phyloP scores from a whole-genome alignment of 2,797 vertebrate species.

The Avahi laniger region DNA sequence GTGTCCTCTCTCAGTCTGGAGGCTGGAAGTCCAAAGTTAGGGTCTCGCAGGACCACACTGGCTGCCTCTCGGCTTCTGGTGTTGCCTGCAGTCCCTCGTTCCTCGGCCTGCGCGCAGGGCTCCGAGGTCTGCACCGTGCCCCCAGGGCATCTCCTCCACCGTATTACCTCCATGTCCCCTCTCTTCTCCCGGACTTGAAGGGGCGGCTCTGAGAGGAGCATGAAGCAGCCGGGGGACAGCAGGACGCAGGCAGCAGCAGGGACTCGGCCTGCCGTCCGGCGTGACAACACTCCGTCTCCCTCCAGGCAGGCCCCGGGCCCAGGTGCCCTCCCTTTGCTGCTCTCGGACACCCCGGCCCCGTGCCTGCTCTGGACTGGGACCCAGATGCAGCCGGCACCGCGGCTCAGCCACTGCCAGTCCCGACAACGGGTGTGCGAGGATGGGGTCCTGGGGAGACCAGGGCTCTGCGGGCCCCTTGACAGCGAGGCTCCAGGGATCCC shows the following conservation, averaged over 20 bases:
- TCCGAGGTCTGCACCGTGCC: rapidly evolving
- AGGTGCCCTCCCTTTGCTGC: not conserved
- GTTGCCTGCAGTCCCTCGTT: rapidly evolving
- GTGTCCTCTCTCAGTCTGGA: not conserved
- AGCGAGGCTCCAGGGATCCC: not conserved
- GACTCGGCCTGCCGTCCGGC: rapidly evolving
- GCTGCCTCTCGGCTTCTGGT: not conserved
- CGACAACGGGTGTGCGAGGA: rapidly evolving
- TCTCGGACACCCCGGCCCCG: rapidly evolving
- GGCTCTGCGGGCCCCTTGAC: not conserved
- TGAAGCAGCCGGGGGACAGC: not conserved
- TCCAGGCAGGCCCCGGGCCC: not conserved
- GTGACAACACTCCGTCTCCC: not conserved
- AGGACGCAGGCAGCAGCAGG: not conserved
- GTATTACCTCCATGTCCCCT: rapidly evolving
- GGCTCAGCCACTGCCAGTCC: not conserved
- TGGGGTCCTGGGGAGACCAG: rapidly evolving
- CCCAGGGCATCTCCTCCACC: not conserved
- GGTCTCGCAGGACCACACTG: not conserved
- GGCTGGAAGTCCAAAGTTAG: too few species aligned
- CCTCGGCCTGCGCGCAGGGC: rapidly evolving
- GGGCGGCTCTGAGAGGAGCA: not conserved
- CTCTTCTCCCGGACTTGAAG: too few species aligned
- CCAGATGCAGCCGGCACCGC: rapidly evolving
- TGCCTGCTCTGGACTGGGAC: not conserved